Evolutionary conservation across 2,888 invertebrate genomes (phyloP).

Genomic region (Drosophila mulleri): DNA sequence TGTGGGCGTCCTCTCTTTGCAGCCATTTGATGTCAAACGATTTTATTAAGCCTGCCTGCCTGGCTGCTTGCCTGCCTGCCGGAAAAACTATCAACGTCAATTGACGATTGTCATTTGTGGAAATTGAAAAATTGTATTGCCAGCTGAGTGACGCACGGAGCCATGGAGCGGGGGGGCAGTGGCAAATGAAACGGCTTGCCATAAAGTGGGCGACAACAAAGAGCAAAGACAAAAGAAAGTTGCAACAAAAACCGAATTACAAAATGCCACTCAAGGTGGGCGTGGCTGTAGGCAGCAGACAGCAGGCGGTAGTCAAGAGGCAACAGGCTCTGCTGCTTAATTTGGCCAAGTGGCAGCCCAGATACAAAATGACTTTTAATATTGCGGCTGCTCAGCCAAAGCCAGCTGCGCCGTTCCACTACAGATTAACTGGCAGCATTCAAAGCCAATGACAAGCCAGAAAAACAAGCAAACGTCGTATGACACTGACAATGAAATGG

Average conservation of each 20-base stretch:
- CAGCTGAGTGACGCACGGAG: constrained; percentile 22
- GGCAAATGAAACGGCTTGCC: constrained; percentile 42
- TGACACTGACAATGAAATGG: constrained; percentile 81
- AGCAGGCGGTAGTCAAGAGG: background rate
- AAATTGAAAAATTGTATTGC: constrained; percentile 72
- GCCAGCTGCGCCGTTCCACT: constrained; percentile 18
- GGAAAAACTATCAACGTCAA: constrained; percentile 73
- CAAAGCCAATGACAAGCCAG: constrained; percentile 63
- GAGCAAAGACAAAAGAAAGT: constrained; percentile 45
- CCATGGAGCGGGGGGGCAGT: background rate
- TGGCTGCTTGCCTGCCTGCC: constrained; percentile 15
- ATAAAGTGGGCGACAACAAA: constrained; percentile 29
- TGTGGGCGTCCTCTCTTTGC: constrained; percentile 58
- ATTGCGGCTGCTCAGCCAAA: constrained; percentile 26
- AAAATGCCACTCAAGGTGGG: constrained; percentile 56
- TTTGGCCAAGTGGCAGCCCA: constrained; percentile 46
- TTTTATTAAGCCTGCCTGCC: constrained; percentile 64
- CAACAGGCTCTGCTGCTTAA: constrained; percentile 26
- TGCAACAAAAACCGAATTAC: constrained; percentile 51
- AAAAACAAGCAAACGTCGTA: constrained; percentile 32
- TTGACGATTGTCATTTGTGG: constrained; percentile 68
- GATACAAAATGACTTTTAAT: constrained; percentile 46
- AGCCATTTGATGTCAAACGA: constrained; percentile 59
- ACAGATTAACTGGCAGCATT: constrained; percentile 65
- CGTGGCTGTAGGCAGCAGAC: constrained; percentile 30